Base-by-base conservation (phyloP, 1,140 invertebrate species). In the Euwallacea fornicatus region DNA sequence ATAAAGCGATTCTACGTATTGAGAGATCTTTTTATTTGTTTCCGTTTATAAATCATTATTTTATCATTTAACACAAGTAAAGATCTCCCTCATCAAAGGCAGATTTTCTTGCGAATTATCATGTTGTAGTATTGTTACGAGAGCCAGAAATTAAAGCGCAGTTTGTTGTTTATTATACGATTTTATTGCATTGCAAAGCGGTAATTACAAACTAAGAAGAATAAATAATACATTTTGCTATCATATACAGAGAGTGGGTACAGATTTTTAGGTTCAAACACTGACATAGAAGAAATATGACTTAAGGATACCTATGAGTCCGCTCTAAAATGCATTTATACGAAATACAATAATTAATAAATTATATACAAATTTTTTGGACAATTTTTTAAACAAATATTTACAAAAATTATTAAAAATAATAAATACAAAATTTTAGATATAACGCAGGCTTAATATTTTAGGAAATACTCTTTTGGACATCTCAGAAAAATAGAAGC, bases 151-250 rank as follows among this genome's bases (percentile, higher is more conserved):
- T 33, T 33, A 33, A 33, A 33, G 4, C 4, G 1, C 21, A 33
- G 21, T 33, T 33, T 33, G 21, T 33, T 71, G 41, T 46, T 63
- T 60, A 53, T 50, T 71, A 71, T 71, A 63, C 69, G 69, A 66
- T 60, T 71, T 71, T 71, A 71, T 71, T 71, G 62, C 69, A 71
- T 66, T 71, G 69, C 69, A 71, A 71, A 64, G 67, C 67, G 61
- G 44, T 71, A 66, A 71, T 71, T 71, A 71, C 63, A 65, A 71
- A 71, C 69, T 66, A 71, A 71, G 62, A 66, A 60, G 62, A 71
- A 71, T 71, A 71, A 71, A 71, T 71, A 71, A 71, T 71, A 71
- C 69, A 66, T 71, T 71, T 71, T 71, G 69, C 69, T 71, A 71
- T 71, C 69, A 71, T 71, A 64, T 71, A 71, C 69, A 71, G 61